Evolutionary conservation across 2,113 vertebrate species (phyloP), one percentile per base, ranked within the genome.

Genomic region (Montifringilla adamsi): DNA sequence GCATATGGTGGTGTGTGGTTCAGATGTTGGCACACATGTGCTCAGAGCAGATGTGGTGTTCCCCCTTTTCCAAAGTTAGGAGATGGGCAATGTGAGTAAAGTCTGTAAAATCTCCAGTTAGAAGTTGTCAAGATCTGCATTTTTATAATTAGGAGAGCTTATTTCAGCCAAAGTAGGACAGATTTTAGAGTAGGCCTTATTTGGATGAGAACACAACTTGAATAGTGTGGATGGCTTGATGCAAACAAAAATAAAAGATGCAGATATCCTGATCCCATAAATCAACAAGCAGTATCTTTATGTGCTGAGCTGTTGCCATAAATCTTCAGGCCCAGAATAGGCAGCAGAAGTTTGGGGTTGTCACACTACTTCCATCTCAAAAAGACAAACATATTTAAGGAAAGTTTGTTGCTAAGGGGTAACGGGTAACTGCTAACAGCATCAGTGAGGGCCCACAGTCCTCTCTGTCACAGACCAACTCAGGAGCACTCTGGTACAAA

Each of bases 201-300:
- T 79, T 96, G 88, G 88, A 86, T 78, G 47, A 89, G 79, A 94
- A 89, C 23, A 85, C 26, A 95, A 89, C 56, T 89, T 0, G 0
- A 86, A 73, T 30, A 67, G 33, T 64, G 49, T 43, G 49, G 49
- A 91, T 67, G 83, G 56, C 53, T 94, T 84, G 72, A 93, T 86
- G 90, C 60, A 95, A 97, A 93, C 69, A 83, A 93, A 92, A 96
- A 56, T 81, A 93, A 92, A 72, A 90, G 56, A 80, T 90, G 79
- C 75, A 86, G 64, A 94, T 92, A 95, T 23, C 41, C 83, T 60
- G 26, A 56, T 78, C 68, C 60, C 85, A 86, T 92, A 93, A 95
- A 96, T 96, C 85, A 96, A 37, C 2, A 15, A 6, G 15, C 56
- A 90, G 53, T 73, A 94, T 90, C 93, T 93, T 86, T 69, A 52